Base-by-base conservation (phyloP, 2,113 vertebrate genomes). In the Pipa parva region DNA sequence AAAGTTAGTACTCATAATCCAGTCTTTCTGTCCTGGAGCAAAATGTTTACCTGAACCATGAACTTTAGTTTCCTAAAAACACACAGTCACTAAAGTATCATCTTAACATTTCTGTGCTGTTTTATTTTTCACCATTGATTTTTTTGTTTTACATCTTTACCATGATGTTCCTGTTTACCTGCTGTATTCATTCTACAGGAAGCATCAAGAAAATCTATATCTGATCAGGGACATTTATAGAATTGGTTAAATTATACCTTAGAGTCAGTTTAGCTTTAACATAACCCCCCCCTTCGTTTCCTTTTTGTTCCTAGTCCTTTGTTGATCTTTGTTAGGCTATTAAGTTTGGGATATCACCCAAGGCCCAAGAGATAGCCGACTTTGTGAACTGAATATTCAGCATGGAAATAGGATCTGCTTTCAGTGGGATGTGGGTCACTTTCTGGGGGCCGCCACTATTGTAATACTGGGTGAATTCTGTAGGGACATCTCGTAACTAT, bases 391-490 rank as follows among this genome's bases (percentile, higher is more conserved):
- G 18, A 20, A 36, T 58, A 2, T 10, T 8, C 9, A 24, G 4
- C n/a, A 7, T 22, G 31, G 55, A 29, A 58, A 58, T 22, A 22
- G 29, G 55, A 58, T 58, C 55, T 58, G 20, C 11, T 29, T 36
- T 58, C 55, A 58, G 31, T 58, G 55, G 55, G 29, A 36, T 58
- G 55, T 58, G 29, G 55, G 55, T 58, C 55, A 58, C 29, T 12
- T 29, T 36, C 55, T 29, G 11, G 55, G 29, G 31, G 2, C 29
- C 18, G 36, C 22, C 15, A 1, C 29, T 26, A 58, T 58, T 58
- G 31, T 58, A 7, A 15, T 26, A 12, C 52, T 10, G 17, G 27
- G 4, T 56, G 6, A 22, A 9, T 58, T 29, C 27, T 56, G 17
- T 29, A 18, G 52, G 52, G 52, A 56, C n/a, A 31, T 11, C 31